Evolutionary conservation across 2,113 vertebrate genomes (phyloP).

Genomic region (Gasterosteus nipponicus): DNA sequence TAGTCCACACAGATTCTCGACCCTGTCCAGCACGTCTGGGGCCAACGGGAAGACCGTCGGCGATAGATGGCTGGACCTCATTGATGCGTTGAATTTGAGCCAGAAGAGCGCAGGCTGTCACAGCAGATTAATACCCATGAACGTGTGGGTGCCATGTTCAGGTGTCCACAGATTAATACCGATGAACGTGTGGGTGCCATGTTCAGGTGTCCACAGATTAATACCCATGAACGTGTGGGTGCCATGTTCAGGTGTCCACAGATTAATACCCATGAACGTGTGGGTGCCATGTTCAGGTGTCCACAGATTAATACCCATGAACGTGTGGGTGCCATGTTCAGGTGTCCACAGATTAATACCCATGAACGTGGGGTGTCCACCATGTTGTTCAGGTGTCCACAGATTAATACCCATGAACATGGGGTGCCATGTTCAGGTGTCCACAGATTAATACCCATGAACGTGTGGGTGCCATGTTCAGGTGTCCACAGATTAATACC

Average conservation of each 20-base stretch:
- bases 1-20: background rate
- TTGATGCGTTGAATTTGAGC: background rate
- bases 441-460: too few species aligned
- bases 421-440: too few species aligned
- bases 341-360: background rate
- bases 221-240: background rate
- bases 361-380: too few species aligned
- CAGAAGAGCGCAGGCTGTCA: background rate
- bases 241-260: background rate
- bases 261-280: background rate
- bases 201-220: background rate
- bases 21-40: background rate
- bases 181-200: background rate
- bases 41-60: too few species aligned
- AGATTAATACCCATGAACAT: too few species aligned
- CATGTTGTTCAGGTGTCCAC: too few species aligned
- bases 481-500: too few species aligned
- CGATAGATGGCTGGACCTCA: accelerated
- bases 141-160: too few species aligned
- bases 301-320: background rate
- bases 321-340: too few species aligned
- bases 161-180: background rate
- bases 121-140: background rate
- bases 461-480: too few species aligned
- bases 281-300: background rate